Percentiles rank a stretch among this genome's conserved stretches.
Evolutionary conservation across 2,888 invertebrate genomes (phyloP).

Genomic region (Acanthosepion lycidas): DNA sequence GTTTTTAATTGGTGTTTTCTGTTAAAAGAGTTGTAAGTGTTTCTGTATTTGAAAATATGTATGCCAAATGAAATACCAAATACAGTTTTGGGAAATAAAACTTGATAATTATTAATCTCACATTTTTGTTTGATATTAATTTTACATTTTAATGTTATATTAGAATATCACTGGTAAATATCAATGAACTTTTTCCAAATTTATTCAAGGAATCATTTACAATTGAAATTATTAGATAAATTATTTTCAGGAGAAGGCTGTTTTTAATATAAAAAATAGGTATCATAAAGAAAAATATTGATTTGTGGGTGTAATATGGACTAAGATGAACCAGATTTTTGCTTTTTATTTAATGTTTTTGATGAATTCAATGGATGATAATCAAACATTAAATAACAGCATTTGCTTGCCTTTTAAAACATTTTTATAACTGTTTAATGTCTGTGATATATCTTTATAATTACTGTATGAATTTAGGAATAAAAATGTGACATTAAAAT

Average conservation of each 20-base stretch:
- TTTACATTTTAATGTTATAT: not conserved
- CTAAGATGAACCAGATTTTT: not conserved
- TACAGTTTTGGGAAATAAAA: conserved; percentile 15
- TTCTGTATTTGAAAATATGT: not conserved
- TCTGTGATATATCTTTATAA: not conserved
- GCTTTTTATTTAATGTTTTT: not conserved
- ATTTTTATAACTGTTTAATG: not conserved
- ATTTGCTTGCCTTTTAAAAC: not conserved
- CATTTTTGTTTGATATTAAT: not conserved
- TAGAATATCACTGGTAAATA: not conserved
- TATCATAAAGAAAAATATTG: not conserved
- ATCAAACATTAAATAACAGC: not conserved
- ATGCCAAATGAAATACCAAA: not conserved
- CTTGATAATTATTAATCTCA: conserved; percentile 2
- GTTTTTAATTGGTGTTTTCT: not conserved
- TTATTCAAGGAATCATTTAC: not conserved
- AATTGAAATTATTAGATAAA: no score
- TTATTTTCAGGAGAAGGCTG: no score
- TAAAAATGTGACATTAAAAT: not conserved
- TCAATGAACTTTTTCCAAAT: not conserved
- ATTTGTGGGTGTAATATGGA: not conserved
- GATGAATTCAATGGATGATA: not conserved
- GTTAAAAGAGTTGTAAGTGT: not conserved
- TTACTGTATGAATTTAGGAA: not conserved
- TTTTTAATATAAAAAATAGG: no score